Evolutionary conservation across 2,113 vertebrate species (phyloP), one percentile per base, ranked within the genome.

Genomic region (Taxidea taxus): DNA sequence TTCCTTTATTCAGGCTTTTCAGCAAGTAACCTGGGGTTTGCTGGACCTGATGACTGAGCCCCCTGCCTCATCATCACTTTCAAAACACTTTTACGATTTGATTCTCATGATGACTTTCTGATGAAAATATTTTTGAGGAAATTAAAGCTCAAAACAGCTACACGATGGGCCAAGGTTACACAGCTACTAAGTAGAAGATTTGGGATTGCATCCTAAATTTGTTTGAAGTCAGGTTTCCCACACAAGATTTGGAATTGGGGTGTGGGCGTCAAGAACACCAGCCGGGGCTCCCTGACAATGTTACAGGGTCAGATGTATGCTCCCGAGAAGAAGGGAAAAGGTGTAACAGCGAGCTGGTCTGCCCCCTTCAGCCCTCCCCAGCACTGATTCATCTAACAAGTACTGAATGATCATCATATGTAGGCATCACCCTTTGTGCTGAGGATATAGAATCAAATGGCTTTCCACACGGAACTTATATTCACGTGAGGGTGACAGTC

Each of bases 291-390:
- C 29, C 1, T 60, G 58, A 27, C 2, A 20, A 12, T 42, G 18
- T 62, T 51, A 34, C 6, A 34, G 2, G 14, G 64, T 51, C 7
- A 66, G 23, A 14, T 21, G 39, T 14, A 70, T 6, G 56, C 27
- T 42, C 34, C 39, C 4, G 86, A 58, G 27, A 34, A 34, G 21
- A 58, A 51, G 27, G 15, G 13, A 75, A 29, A 54, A 86, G 3
- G 4, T n/a, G 11, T 4, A 25, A 47, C 12, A 25, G 39, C 10
- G 80, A 20, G n/a, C 23, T 29, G 21, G 6, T 44, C 21, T 44
- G 31, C 66, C 6, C 0, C 31, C 8, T 25, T 39, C 44, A 4
- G 3, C 10, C 21, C 37, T n/a, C 27, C 42, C 2, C 2, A 49
- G 51, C 29, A 2, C 13, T 37, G 4, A 44, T 16, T 58, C 44